Evolutionary conservation across 1,140 invertebrate species (phyloP).

Genomic region (Leptopilina boulardi): DNA sequence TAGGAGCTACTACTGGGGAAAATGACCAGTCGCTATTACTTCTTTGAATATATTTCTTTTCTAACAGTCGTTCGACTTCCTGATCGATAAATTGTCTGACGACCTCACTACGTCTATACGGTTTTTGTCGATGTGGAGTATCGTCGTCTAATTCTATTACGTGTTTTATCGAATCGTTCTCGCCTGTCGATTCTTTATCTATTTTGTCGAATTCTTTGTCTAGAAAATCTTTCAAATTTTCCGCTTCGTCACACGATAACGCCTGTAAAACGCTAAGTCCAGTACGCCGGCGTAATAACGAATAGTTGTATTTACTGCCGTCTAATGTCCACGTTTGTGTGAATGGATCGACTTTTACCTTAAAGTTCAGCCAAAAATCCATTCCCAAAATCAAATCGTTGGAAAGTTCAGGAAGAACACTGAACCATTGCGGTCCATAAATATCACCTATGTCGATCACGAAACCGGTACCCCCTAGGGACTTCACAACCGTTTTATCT

Average conservation of each 20-base stretch:
- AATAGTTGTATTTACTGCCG: too few species aligned
- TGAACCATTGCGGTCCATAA: not conserved
- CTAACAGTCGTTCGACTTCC: too few species aligned
- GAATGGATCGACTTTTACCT: not conserved
- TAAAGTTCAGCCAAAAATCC: not conserved
- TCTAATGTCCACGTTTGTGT: not conserved
- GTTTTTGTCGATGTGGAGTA: too few species aligned
- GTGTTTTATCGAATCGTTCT: too few species aligned
- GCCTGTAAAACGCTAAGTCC: too few species aligned
- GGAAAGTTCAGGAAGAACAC: not conserved
- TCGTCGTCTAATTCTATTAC: too few species aligned
- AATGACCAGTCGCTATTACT: conserved; percentile 17
- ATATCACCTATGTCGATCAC: not conserved
- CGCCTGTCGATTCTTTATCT: too few species aligned
- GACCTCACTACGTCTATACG: too few species aligned
- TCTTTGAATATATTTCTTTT: too few species aligned
- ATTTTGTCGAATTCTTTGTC: too few species aligned
- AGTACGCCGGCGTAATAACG: too few species aligned
- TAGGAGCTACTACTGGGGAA: conserved; percentile 40
- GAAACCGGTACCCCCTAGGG: not conserved
- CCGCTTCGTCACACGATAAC: not conserved
- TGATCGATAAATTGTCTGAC: not conserved
- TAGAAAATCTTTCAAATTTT: too few species aligned
- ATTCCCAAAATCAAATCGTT: not conserved
- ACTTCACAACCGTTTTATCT: not conserved